Evolutionary conservation across 2,888 invertebrate species (phyloP).

Genomic region (Orgyia antiqua): DNA sequence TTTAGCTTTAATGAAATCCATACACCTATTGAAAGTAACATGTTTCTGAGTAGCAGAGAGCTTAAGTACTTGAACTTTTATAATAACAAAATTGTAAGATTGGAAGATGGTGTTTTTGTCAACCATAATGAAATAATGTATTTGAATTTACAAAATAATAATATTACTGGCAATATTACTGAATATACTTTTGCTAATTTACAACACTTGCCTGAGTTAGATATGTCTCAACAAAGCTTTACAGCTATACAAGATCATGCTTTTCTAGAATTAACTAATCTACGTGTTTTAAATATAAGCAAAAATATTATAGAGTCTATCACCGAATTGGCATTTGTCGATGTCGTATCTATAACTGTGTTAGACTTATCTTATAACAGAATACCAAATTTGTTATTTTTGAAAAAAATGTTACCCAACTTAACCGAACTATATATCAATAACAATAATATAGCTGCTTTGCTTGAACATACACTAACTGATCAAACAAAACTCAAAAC

Average conservation of each 20-base stretch:
- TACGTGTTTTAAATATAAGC: constrained; percentile 48
- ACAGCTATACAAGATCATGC: constrained; percentile 35
- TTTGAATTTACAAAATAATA: constrained; percentile 49
- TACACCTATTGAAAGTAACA: constrained; percentile 36
- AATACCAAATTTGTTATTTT: constrained; percentile 37
- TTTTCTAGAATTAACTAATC: constrained; percentile 34
- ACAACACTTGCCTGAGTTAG: constrained; percentile 31
- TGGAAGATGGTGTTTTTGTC: constrained; percentile 49
- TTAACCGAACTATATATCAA: constrained; percentile 46
- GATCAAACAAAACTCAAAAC: constrained; percentile 38
- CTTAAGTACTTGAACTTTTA: constrained; percentile 44
- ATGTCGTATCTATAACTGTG: constrained; percentile 27
- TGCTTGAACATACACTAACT: constrained; percentile 35
- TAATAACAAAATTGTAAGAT: constrained; percentile 40
- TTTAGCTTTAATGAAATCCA: constrained; percentile 49
- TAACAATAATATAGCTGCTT: constrained; percentile 38
- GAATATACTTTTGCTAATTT: constrained; percentile 47
- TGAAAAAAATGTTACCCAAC: constrained; percentile 34
- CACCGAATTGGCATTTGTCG: constrained; percentile 42
- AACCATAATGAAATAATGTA: constrained; percentile 32
- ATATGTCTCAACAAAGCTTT: constrained; percentile 45
- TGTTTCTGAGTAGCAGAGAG: constrained; percentile 45
- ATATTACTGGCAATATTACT: constrained; percentile 39
- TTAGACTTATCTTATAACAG: constrained; percentile 54
- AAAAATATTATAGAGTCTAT: constrained; percentile 38